Percentiles rank a stretch among this genome's conserved stretches.
Evolutionary conservation across 2,113 vertebrate species (phyloP).

Genomic region (Gambusia affinis): DNA sequence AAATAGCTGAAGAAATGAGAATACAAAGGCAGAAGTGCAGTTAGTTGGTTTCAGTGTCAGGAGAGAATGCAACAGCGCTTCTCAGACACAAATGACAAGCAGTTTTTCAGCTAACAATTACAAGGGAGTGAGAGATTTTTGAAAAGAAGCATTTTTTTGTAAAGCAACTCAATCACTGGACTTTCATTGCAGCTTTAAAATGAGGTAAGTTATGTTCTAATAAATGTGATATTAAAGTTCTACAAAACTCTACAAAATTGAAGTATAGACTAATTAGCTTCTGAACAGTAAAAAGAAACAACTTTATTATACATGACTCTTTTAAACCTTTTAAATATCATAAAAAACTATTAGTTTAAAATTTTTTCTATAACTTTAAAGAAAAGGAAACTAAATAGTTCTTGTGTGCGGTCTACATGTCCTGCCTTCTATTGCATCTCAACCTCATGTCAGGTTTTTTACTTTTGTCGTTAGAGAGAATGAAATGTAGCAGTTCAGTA

Average conservation of each 20-base stretch:
- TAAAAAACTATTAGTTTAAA: not conserved
- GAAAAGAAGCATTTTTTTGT: not conserved
- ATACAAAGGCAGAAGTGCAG: not conserved
- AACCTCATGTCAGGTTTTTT: not conserved
- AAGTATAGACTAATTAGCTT: not conserved
- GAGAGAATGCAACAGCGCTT: not conserved
- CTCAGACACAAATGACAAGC: not conserved
- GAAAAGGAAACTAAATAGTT: not conserved
- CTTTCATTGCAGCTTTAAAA: not conserved
- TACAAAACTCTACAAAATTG: not conserved
- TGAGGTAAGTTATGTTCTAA: not conserved
- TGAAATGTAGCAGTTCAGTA: not conserved
- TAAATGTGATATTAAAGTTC: not conserved
- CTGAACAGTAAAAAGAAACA: no score
- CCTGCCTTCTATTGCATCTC: not conserved
- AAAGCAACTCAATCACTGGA: not conserved
- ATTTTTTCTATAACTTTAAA: not conserved
- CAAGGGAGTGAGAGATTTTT: not conserved
- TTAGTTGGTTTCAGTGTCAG: not conserved
- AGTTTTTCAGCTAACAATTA: not conserved
- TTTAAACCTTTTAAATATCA: not conserved
- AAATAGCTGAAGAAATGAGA: not conserved
- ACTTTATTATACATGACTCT: not conserved
- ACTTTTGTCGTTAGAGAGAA: not conserved
- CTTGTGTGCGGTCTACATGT: not conserved